Conservation (phyloP, 1,140 invertebrate species). For the Drosophila miranda region DNA sequence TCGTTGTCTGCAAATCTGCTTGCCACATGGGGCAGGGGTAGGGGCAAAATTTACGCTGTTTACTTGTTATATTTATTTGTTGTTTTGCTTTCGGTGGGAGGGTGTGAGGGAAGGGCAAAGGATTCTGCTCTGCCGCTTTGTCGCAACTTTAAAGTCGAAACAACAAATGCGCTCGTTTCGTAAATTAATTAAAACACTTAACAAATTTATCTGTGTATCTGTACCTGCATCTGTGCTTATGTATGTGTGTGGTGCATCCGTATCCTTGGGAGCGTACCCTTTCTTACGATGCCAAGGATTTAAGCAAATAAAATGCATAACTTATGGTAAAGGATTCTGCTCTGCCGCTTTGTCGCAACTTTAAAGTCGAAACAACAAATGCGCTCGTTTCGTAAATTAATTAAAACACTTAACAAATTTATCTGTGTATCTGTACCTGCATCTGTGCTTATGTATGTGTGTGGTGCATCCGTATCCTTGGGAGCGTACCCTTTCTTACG, state of each 20-base stretch:
- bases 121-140: slow-evolving; percentile 18
- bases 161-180: slow-evolving; percentile 49
- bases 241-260: background rate
- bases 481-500: slow-evolving; percentile 18
- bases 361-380: slow-evolving; percentile 31
- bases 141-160: slow-evolving; percentile 22
- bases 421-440: slow-evolving; percentile 2
- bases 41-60: slow-evolving; percentile 25
- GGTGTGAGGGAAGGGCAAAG: no score
- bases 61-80: slow-evolving; percentile 16
- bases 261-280: no score
- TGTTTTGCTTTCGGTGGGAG: slow-evolving; percentile 1
- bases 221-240: background rate
- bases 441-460: background rate
- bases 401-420: slow-evolving; percentile 70
- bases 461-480: background rate
- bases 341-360: slow-evolving; percentile 19
- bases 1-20: slow-evolving; percentile 71
- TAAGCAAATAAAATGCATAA: no score
- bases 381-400: slow-evolving; percentile 68
- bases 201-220: slow-evolving; percentile 26
- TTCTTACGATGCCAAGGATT: no score
- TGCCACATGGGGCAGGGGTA: slow-evolving; percentile 36
- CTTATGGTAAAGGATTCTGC: background rate
- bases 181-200: slow-evolving; percentile 79